These are phyloP conservation scores for Syrmaticus mikado DNA, from an alignment of 2,113 vertebrate genomes.

Conservation along the genomic window DNA sequence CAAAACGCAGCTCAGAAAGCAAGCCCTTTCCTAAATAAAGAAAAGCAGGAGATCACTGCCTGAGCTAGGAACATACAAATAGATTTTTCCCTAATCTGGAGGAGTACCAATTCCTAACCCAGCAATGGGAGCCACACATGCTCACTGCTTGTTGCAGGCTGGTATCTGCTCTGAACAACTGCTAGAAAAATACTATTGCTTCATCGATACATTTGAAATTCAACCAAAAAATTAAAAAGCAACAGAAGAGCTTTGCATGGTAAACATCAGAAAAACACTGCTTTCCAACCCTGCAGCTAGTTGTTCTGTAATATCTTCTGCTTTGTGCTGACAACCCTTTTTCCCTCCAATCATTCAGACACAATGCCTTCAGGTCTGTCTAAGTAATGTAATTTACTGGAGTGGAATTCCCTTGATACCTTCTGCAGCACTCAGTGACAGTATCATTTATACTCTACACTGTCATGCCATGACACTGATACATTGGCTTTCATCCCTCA, in stretches of 20 bases:
- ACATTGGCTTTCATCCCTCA: slow-evolving; percentile 78
- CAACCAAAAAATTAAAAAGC: background rate
- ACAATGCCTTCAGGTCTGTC: slow-evolving; percentile 85
- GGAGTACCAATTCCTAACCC: background rate
- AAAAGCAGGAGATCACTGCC: background rate
- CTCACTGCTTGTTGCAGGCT: background rate
- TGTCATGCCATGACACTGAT: slow-evolving; percentile 80
- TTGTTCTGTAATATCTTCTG: slow-evolving; percentile 66
- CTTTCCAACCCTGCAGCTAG: slow-evolving; percentile 71
- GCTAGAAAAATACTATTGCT: background rate
- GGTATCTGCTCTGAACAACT: background rate
- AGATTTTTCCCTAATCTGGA: background rate
- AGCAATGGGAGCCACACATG: background rate
- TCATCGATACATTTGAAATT: slow-evolving; percentile 42
- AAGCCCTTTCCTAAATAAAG: background rate
- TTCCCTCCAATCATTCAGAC: slow-evolving; percentile 75
- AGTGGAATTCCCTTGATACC: slow-evolving; percentile 82
- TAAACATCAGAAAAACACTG: slow-evolving; percentile 61
- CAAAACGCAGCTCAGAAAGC: background rate
- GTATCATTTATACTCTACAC: slow-evolving; percentile 83
- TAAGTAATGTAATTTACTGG: slow-evolving; percentile 86
- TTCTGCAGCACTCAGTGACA: slow-evolving; percentile 82
- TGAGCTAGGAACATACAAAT: background rate
- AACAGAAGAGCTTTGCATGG: slow-evolving; percentile 37
- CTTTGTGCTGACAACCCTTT: slow-evolving; percentile 77